Base-by-base conservation (phyloP, 1,140 invertebrate genomes). In the Helicorthomorpha holstii region DNA sequence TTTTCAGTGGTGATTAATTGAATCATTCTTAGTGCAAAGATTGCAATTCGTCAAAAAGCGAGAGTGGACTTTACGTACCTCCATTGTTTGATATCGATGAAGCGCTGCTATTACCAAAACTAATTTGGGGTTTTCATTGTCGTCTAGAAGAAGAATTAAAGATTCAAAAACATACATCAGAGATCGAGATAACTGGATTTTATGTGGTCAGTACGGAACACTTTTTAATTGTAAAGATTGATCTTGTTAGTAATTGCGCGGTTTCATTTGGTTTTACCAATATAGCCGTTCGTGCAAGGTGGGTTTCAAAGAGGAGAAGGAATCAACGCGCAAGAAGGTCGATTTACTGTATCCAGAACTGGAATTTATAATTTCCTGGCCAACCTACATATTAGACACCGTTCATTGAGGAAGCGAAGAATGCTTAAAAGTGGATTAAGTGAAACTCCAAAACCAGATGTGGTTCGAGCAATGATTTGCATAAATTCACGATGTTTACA, bases 161-260 rank as follows among this genome's bases (percentile, higher is more conserved):
- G 19, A 19, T 45, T n/a, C 43, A 7, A 7, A 7, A 21, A 12
- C 4, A 21, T 4, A 34, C 29, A 7, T 10, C 10, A 10, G 4
- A 7, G 10, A 19, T n/a, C 21, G 43, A 45, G 19, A 4, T 45
- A 19, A 45, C 16, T 4, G 21, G 19, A 12, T 45, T 45, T 45
- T 23, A 45, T 45, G 43, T 45, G 7, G 43, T 45, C 4, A 45
- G 43, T 45, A 34, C n/a, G n/a, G n/a, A n/a, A n/a, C n/a, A n/a
- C n/a, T n/a, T n/a, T n/a, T n/a, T n/a, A n/a, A n/a, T n/a, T n/a
- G n/a, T n/a, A n/a, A n/a, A n/a, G n/a, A n/a, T n/a, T n/a, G n/a
- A n/a, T n/a, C n/a, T n/a, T n/a, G n/a, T n/a, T n/a, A n/a, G n/a
- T n/a, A n/a, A n/a, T n/a, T n/a, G n/a, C n/a, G n/a, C n/a, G n/a